Evolutionary conservation across 2,797 vertebrate species (phyloP), one percentile per base, ranked within the genome.

Genomic region (Enteromius treurensis): DNA sequence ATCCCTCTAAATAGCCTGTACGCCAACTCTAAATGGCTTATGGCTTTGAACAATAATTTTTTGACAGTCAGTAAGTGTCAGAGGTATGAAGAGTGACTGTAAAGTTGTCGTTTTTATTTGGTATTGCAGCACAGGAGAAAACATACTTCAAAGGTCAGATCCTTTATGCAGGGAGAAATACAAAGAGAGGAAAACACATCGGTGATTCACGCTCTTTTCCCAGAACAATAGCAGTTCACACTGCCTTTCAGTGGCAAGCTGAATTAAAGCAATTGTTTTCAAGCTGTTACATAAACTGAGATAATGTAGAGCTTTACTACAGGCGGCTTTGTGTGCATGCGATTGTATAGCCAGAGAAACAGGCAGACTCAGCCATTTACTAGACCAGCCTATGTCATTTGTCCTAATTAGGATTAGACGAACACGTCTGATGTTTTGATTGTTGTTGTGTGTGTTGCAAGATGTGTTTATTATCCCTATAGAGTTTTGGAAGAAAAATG

Each of bases 261-360:
- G 83, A 64, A 65, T 58, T 55, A 79, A 55, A 79, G 26, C 19
- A 55, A 80, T 53, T 80, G 69, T 69, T 64, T 62, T 73, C 10
- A 62, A 51, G n/a, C 62, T 42, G 81, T 68, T 77, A 77, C 49
- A 42, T 76, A 83, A 58, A 77, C 71, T 4, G 74, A 77, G 74
- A 69, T 68, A 51, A 81, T 64, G 69, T 26, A 34, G 26, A 64
- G 42, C 19, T 81, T 62, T 23, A 58, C 11, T 45, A 53, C 47
- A 70, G 53, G 23, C 19, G 34, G 37, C 51, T n/a, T 45, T 70
- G 67, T 15, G 3, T 17, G 51, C 6, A 8, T 53, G 77, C 1
- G 15, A 26, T 21, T 70, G n/a, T 79, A 49, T 19, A 67, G 32
- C 34, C 64, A 34, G 19, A 29, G 10, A 67, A 67, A 51, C 77